Evolutionary conservation across 2,113 vertebrate genomes (phyloP), one percentile per base, ranked within the genome.

Genomic region (Stigmatopora argus): DNA sequence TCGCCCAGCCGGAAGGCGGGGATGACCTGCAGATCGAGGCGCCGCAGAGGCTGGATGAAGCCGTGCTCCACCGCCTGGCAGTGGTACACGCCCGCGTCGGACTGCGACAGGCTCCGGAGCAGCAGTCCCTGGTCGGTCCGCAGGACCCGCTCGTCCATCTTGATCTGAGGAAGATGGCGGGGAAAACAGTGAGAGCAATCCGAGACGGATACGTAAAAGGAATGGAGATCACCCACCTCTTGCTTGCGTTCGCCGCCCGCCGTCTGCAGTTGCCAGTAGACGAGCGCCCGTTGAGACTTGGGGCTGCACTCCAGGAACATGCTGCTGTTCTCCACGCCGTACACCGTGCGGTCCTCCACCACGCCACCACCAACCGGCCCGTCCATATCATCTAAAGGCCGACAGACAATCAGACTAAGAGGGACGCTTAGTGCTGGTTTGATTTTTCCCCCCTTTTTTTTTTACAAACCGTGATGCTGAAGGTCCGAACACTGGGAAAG

Each of bases 241-340:
- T 93, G 91, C 72, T 94, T 97, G 58, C 78, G 92, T 1, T 97
- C 95, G 38, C 96, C 95, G 7, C 91, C 93, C 83, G 88, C 90
- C 68, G 86, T 94, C 90, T 99, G 95, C 66, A 98, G 93, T 78
- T 98, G 95, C 97, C 97, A 99, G 80, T 95, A 96, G 49, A 96
- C 91, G 26, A 93, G 63, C 0, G 97, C 95, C 72, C 92, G 87
- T 85, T 98, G 96, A 72, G 97, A 99, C 82, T 97, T 99, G 0
- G 97, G 93, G 78, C 94, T 96, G 88, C 97, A 99, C 84, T 99
- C 97, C 77, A 99, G 85, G 71, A 99, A 98, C 21, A 96, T 98
- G 79, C 94, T 98, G 87, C 97, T 98, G 69, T 99, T 98, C 86
- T 98, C 96, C 72, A 99, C 95, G 0, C 97, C 97, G 49, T 95